These are phyloP conservation scores for Choloepus hoffmanni DNA, from an alignment of 2,113 vertebrate species.

Conservation along the genomic window DNA sequence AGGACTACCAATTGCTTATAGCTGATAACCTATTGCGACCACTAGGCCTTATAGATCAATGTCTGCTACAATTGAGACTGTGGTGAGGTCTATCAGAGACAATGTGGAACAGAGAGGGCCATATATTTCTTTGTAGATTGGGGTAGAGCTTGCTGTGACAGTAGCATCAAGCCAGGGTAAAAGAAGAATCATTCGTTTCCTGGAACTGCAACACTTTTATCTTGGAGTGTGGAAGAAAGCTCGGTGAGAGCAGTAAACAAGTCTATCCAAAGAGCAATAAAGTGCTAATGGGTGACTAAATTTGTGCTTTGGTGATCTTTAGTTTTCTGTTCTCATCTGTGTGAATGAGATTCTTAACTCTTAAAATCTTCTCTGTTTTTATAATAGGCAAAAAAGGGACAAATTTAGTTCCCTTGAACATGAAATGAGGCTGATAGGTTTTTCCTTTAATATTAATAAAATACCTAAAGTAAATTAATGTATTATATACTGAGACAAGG, in stretches of 20 bases:
- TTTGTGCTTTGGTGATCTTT: background rate
- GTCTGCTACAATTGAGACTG: background rate
- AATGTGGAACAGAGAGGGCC: background rate
- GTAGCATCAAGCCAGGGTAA: background rate
- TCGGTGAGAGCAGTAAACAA: background rate
- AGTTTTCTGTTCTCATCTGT: background rate
- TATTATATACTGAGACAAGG: background rate
- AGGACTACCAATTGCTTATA: background rate
- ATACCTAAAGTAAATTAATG: background rate
- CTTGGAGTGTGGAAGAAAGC: background rate
- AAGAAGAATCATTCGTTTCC: background rate
- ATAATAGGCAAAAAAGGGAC: background rate
- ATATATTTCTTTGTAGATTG: background rate
- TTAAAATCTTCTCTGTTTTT: background rate
- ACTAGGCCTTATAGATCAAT: background rate
- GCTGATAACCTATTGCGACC: background rate
- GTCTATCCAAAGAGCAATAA: background rate
- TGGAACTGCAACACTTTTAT: background rate
- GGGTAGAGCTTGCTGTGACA: background rate
- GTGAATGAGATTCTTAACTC: background rate
- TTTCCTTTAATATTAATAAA: background rate
- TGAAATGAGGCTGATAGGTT: background rate
- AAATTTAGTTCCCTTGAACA: background rate
- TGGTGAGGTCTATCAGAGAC: background rate
- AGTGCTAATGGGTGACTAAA: background rate